Percentiles rank a stretch among this genome's conserved stretches.
These are phyloP conservation scores for Falco peregrinus DNA, from an alignment of 2,797 vertebrate species.

Conservation along the genomic window DNA sequence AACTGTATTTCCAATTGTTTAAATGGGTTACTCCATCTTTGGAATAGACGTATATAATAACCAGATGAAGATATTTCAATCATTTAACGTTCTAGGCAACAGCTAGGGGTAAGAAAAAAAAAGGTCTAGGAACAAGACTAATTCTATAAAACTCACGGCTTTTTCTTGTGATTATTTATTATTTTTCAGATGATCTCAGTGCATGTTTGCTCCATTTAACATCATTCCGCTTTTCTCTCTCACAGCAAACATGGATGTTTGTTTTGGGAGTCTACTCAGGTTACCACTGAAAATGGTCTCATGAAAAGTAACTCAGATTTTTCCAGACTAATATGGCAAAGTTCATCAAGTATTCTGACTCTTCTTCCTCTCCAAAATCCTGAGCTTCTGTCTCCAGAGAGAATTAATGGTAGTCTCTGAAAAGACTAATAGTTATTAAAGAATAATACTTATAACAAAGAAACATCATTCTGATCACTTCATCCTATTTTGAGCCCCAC, in stretches of 20 bases:
- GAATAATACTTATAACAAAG: neutral
- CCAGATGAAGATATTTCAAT: neutral
- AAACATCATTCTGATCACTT: neutral
- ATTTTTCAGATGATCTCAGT: neutral
- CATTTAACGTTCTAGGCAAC: neutral
- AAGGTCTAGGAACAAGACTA: neutral
- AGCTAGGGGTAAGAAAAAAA: neutral
- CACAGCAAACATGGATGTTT: neutral
- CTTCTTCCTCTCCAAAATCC: neutral
- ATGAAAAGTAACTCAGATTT: neutral
- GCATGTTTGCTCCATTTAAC: neutral
- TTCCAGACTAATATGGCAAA: neutral
- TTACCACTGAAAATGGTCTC: neutral
- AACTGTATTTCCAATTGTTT: neutral
- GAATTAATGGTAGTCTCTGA: neutral
- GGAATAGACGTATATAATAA: neutral
- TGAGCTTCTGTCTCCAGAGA: neutral
- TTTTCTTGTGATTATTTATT: neutral
- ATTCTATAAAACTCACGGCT: neutral
- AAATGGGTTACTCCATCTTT: neutral
- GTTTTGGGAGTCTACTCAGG: neutral
- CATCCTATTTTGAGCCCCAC: neutral
- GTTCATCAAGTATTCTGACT: neutral
- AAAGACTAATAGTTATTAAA: neutral
- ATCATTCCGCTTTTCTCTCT: neutral